Percentiles rank a stretch among this genome's conserved stretches.
These are phyloP conservation scores for Drosophila pseudoobscura DNA, from an alignment of 1,140 invertebrate genomes.

Conservation along the genomic window DNA sequence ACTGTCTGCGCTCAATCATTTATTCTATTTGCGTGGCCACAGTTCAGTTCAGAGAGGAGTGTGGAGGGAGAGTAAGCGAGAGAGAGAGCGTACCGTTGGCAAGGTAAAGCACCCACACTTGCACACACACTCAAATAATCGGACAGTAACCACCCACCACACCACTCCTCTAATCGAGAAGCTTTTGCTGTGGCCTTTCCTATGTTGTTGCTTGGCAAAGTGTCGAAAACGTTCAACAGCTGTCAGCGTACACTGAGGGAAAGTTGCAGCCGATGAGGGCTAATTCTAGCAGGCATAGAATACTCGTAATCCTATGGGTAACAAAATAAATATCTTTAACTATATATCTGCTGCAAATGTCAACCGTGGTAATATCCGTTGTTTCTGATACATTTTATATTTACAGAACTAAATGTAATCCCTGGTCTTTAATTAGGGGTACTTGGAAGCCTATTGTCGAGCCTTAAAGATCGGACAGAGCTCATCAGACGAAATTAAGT, in stretches of 20 bases:
- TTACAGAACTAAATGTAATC: too few relatives aligned
- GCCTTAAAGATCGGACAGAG: too few relatives aligned
- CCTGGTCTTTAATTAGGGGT: too few relatives aligned
- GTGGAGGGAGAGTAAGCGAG: not conserved
- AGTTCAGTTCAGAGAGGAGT: constrained; percentile 3
- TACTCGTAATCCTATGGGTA: too few relatives aligned
- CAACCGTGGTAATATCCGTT: too few relatives aligned
- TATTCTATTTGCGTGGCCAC: constrained; percentile 57
- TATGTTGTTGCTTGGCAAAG: constrained; percentile 48
- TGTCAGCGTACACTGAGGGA: constrained; percentile 38
- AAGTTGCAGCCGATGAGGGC: not conserved
- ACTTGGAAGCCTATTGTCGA: too few relatives aligned
- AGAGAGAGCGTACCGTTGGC: constrained; percentile 15
- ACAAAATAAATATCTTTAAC: too few relatives aligned
- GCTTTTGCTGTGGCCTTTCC: constrained; percentile 58
- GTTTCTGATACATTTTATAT: too few relatives aligned
- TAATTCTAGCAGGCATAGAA: too few relatives aligned
- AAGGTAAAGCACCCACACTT: constrained; percentile 32
- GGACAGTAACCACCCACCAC: not conserved
- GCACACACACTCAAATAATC: constrained; percentile 16
- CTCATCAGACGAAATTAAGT: too few relatives aligned
- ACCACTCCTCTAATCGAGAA: constrained; percentile 23
- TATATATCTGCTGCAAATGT: too few relatives aligned
- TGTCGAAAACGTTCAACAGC: constrained; percentile 74
- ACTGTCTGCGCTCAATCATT: constrained; percentile 61